Base-by-base conservation (phyloP, 2,797 vertebrate species). In the Huso huso region DNA sequence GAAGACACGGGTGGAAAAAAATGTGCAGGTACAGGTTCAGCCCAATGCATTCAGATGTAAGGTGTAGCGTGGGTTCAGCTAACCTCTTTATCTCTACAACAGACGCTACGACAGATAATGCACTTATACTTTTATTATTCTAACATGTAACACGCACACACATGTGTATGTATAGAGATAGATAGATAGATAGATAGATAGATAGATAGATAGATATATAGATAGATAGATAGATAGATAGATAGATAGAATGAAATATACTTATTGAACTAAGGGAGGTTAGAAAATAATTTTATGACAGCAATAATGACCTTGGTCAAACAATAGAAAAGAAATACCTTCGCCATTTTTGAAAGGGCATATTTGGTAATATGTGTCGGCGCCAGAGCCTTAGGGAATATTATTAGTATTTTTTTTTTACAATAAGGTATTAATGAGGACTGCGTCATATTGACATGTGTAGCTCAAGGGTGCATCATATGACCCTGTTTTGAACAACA, bases 141-240 rank as follows among this genome's bases (percentile, higher is more conserved):
- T 61, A 62, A 64, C 55, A 59, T 63, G 60, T 53, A 10, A 51
- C 48, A 66, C 10, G 62, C 66, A 65, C 70, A 52, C 62, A 58
- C 59, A 58, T 63, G 53, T 55, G 53, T 6, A 37, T 37, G 37
- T 37, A 37, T 5, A 37, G 37, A 37, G 37, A 37, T 37, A 37
- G 37, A 37, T 1, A 37, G 37, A 37, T 5, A 37, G 37, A 37
- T 1, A 37, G 37, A 37, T 2, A 18, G 18, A 18, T 18, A 18
- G 18, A 2, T 18, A 18, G 18, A 18, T 18, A 18, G 23, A 37
- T 37, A 37, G 23, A 37, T 37, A 37, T 1, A 23, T 23, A 23
- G 23, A 23, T 23, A 23, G 15, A 18, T 18, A 18, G 15, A 18
- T 18, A 18, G 18, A 18, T 18, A 18, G 18, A 18, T 18, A 18